Percentiles rank a stretch among this genome's conserved stretches.
Conservation (phyloP, 64 coral and sea anemone species). For the Hydrozoanthus tunicans region DNA sequence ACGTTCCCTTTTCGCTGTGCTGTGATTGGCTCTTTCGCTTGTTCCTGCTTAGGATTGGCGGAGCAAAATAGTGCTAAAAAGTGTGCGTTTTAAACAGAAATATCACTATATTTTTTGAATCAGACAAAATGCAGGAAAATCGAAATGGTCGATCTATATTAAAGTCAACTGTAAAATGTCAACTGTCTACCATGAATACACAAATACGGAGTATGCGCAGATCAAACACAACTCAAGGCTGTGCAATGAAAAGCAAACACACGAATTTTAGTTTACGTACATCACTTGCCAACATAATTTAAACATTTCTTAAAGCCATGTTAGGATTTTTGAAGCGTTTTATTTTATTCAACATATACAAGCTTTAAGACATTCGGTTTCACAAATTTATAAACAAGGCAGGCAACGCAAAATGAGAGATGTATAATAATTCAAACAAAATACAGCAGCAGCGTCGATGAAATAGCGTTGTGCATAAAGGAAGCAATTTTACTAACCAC, state of each 20-base stretch:
- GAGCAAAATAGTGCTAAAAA: neutral
- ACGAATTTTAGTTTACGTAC: neutral
- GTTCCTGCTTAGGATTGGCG: neutral
- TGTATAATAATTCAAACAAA: no score
- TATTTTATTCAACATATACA: neutral
- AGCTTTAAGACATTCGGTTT: neutral
- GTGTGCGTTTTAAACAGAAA: no score
- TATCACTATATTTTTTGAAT: no score
- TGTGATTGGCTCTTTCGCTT: no score
- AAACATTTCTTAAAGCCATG: neutral
- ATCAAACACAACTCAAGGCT: neutral
- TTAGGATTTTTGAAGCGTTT: neutral
- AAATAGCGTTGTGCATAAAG: conserved; percentile 33
- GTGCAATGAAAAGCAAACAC: neutral
- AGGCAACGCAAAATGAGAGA: neutral
- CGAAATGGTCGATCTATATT: no score
- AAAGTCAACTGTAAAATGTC: no score
- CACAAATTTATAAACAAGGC: neutral
- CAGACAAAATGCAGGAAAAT: no score
- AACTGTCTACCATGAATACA: neutral
- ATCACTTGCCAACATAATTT: conserved; percentile 13
- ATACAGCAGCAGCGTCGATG: neutral
- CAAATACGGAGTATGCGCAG: neutral
- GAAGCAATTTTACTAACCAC: conserved; percentile 39
- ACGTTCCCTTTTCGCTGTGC: no score